Evolutionary conservation across 1,140 invertebrate species (phyloP).

Genomic region (Holotrichia oblita): DNA sequence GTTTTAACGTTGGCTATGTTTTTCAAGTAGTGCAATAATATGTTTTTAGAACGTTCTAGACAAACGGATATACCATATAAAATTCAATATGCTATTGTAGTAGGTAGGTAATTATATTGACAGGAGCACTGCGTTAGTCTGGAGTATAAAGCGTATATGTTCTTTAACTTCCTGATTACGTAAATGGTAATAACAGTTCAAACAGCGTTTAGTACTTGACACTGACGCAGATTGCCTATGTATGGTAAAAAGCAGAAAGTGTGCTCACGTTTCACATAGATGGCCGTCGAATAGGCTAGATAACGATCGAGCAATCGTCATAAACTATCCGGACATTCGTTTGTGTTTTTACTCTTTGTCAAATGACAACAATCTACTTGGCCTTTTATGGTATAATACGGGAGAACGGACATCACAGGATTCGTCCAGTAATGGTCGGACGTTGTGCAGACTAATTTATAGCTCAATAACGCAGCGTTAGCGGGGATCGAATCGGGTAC

Average conservation of each 20-base stretch:
- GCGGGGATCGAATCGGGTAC: slow-evolving; percentile 49
- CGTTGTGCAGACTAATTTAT: slow-evolving; percentile 54
- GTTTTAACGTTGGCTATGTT: too few relatives aligned
- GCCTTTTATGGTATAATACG: slow-evolving; percentile 18
- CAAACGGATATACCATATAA: too few relatives aligned
- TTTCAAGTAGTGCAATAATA: too few relatives aligned
- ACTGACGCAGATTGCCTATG: slow-evolving; percentile 9
- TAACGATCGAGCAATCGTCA: slow-evolving; percentile 28
- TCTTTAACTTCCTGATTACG: too few relatives aligned
- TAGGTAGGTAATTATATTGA: too few relatives aligned
- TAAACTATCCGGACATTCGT: slow-evolving; percentile 23
- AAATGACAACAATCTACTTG: slow-evolving; percentile 19
- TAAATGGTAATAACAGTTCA: slow-evolving; percentile 5
- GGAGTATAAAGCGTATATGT: too few relatives aligned
- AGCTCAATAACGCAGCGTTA: slow-evolving; percentile 52
- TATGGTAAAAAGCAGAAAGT: slow-evolving; percentile 12
- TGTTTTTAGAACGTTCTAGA: too few relatives aligned
- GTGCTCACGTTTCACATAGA: slow-evolving; percentile 13
- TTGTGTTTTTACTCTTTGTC: slow-evolving; percentile 31
- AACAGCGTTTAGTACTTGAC: neutral
- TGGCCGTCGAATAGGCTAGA: slow-evolving; percentile 16
- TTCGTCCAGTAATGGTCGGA: slow-evolving; percentile 51
- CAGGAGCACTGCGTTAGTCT: too few relatives aligned
- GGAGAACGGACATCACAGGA: slow-evolving; percentile 45
- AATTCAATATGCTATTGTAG: too few relatives aligned